phyloP scores from a whole-genome alignment of 2,113 vertebrate species.

The Notothenia coriiceps region DNA sequence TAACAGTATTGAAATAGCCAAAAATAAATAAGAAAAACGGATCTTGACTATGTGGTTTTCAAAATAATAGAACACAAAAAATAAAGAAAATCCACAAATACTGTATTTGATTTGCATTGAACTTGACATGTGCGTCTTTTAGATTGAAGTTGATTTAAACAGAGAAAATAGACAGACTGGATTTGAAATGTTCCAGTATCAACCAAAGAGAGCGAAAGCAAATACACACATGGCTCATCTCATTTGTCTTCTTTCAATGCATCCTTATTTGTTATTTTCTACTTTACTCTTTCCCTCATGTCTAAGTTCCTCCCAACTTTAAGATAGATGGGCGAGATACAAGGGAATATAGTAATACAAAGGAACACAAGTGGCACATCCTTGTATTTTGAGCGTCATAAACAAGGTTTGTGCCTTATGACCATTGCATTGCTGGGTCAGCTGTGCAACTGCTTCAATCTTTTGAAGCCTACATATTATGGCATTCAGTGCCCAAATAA shows the following conservation, averaged over 20 bases:
- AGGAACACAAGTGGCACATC: background rate
- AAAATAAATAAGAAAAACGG: background rate
- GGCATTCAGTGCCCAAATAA: background rate
- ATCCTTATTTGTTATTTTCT: conserved; percentile 22
- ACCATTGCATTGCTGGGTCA: conserved; percentile 7
- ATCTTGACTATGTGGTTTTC: background rate
- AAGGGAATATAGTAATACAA: background rate
- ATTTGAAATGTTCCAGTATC: conserved; percentile 6
- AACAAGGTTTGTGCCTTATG: conserved; percentile 23
- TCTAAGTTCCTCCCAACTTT: conserved; percentile 1
- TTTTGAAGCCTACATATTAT: conserved; percentile 7
- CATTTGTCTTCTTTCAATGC: conserved; percentile 47
- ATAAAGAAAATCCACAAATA: background rate
- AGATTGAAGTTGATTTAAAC: background rate
- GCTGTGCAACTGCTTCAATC: conserved; percentile 7
- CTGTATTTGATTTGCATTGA: conserved; percentile 10
- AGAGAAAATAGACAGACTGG: background rate
- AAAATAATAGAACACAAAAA: background rate
- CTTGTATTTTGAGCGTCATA: background rate
- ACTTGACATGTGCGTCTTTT: conserved; percentile 1
- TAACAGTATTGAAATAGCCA: no score
- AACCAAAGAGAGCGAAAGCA: background rate
- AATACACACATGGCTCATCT: conserved; percentile 16
- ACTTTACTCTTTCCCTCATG: conserved; percentile 4
- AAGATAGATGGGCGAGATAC: background rate